Evolutionary conservation across 1,140 invertebrate species (phyloP), one percentile per base, ranked within the genome.

Genomic region (Chlorops oryzae): DNA sequence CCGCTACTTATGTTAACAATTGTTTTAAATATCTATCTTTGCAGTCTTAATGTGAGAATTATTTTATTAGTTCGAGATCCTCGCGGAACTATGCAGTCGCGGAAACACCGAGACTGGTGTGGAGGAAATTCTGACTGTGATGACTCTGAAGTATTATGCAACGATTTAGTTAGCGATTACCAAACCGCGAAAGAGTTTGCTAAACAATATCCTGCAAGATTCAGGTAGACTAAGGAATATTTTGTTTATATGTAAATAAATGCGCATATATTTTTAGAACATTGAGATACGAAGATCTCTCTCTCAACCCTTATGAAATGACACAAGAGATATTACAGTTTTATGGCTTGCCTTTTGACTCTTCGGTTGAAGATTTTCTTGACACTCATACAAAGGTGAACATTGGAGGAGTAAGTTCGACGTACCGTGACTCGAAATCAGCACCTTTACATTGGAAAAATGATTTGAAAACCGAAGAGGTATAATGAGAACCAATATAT

Each of bases 361-460:
- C 77, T 1, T 75, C 79, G 37, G 81, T 92, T 0, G 78, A 81
- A 50, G 75, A 80, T 43, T 92, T 89, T 72, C 73, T 92, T 15
- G 82, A 88, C 55, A 83, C 85, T 3, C 89, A 92, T 63, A 91
- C 88, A 2, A 87, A 84, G 62, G 76, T 79, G 34, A 81, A 91
- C 57, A 80, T 82, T 5, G 88, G 85, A 12, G 87, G 86, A 15
- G 85, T 89, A 12, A 90, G 86, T 27, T 90, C 87, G 58, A 92
- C 88, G 5, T 88, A 84, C 66, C 77, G 88, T 18, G 83, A 91
- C 66, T 90, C 88, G 5, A 86, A 86, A 64, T 81, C 79, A 20
- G 84, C 87, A 44, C 88, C 89, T 50, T 91, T 90, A 66, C 86
- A 87, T 63, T 92, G 90, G 90, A 83, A 82, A 54, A 80, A 77